Percentiles rank a stretch among this genome's conserved stretches.
phyloP scores from a whole-genome alignment of 2,113 vertebrate genomes.

The Salvelinus alpinus region DNA sequence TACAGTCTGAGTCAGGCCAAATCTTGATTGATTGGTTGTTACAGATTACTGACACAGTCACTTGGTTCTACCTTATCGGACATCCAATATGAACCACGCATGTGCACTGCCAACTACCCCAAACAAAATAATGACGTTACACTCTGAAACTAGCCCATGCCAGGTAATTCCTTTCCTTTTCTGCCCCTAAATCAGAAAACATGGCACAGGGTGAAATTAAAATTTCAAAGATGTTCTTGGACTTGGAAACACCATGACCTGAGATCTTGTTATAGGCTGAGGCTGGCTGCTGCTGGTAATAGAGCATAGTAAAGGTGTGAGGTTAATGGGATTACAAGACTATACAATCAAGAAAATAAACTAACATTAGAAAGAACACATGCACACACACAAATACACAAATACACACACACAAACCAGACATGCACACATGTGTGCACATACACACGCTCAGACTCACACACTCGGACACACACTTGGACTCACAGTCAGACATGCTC shows the following conservation, averaged over 20 bases:
- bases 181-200: conserved; percentile 54
- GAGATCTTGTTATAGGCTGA: not conserved
- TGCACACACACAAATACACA: not conserved
- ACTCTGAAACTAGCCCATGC: conserved; percentile 48
- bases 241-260: conserved; percentile 35
- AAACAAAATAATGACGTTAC: conserved; percentile 67
- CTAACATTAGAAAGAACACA: not conserved
- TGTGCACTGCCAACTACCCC: conserved; percentile 58
- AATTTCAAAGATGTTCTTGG: conserved; percentile 53
- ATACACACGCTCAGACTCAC: conserved; percentile 13
- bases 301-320: not conserved
- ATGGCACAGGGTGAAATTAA: conserved; percentile 41
- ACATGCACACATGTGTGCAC: conserved; percentile 16
- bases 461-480: conserved; percentile 17
- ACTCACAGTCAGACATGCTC: conserved; percentile 26
- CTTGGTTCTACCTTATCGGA: no score
- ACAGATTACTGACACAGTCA: no score
- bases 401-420: not conserved
- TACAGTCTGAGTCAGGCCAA: no score
- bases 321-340: not conserved
- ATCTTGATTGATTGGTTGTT: no score
- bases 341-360: not conserved
- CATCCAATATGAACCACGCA: conserved; percentile 10
- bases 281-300: no score
- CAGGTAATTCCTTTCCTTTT: conserved; percentile 59